Percentiles rank a stretch among this genome's conserved stretches.
These are phyloP conservation scores for Zaprionus africanus DNA, from an alignment of 1,140 invertebrate genomes.

Conservation along the genomic window DNA sequence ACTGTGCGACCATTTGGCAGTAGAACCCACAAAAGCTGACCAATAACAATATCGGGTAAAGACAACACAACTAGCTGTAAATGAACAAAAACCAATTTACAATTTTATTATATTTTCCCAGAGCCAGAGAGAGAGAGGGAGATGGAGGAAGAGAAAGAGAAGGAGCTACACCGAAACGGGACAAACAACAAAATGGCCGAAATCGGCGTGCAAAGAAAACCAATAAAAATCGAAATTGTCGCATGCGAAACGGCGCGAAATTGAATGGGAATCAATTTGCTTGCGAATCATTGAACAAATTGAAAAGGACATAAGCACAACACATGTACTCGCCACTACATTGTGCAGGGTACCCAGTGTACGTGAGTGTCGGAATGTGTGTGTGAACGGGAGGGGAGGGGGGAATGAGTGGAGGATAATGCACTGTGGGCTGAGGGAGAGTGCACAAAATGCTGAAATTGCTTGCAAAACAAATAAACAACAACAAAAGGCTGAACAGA, in stretches of 20 bases:
- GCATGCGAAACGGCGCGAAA: constrained; percentile 79
- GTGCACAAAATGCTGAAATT: constrained; percentile 66
- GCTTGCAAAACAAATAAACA: constrained; percentile 82
- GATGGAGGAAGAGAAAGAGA: background rate
- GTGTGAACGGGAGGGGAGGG: background rate
- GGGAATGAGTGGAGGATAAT: constrained; percentile 23
- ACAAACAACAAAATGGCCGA: constrained; percentile 51
- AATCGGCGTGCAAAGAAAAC: constrained; percentile 50
- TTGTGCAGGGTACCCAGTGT: constrained; percentile 27
- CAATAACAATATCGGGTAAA: constrained; percentile 80
- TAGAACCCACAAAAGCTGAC: constrained; percentile 51
- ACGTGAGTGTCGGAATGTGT: constrained; percentile 20
- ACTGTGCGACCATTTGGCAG: constrained; percentile 20
- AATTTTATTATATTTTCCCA: constrained; percentile 80
- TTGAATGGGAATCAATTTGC: constrained; percentile 84
- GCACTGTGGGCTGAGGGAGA: constrained; percentile 9
- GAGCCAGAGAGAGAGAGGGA: constrained; percentile 12
- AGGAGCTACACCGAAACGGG: constrained; percentile 14
- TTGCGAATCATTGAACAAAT: constrained; percentile 84
- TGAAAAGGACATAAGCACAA: constrained; percentile 76
- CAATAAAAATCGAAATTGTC: constrained; percentile 84
- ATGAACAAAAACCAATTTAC: constrained; percentile 80
- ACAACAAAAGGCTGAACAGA: constrained; percentile 50
- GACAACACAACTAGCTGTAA: constrained; percentile 74
- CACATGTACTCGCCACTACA: constrained; percentile 43